Evolutionary conservation across 2,888 invertebrate species (phyloP).

Genomic region (Muscina levida): DNA sequence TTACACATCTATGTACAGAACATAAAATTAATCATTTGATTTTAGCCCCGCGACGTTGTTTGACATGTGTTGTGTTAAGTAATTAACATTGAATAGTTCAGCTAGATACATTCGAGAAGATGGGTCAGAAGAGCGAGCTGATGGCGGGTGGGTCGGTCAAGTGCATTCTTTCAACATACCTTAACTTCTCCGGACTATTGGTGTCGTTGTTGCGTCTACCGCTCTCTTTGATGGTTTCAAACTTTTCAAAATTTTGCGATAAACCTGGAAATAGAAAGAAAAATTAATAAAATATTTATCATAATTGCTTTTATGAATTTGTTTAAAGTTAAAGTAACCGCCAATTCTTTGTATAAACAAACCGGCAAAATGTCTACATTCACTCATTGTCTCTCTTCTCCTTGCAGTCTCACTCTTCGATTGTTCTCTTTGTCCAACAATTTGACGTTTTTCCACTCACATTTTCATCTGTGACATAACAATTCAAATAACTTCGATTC

Average conservation of each 20-base stretch:
- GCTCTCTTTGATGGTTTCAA: slow-evolving; percentile 87
- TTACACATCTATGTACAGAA: too few species aligned
- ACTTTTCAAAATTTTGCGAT: slow-evolving; percentile 89
- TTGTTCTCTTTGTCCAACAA: background rate
- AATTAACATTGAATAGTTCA: slow-evolving; percentile 37
- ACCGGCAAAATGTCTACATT: slow-evolving; percentile 52
- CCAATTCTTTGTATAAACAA: slow-evolving; percentile 32
- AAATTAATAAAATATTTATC: slow-evolving; percentile 48
- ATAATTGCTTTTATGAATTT: slow-evolving; percentile 38
- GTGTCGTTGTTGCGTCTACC: slow-evolving; percentile 85
- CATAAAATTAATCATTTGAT: slow-evolving; percentile 7
- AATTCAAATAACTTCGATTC: slow-evolving; percentile 61
- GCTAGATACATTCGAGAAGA: background rate
- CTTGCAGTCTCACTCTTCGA: too few species aligned
- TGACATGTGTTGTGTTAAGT: slow-evolving; percentile 42
- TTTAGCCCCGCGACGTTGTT: background rate
- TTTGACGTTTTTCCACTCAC: slow-evolving; percentile 38
- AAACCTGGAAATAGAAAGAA: slow-evolving; percentile 83
- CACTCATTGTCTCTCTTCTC: background rate
- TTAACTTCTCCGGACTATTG: slow-evolving; percentile 84
- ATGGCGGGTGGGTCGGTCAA: background rate
- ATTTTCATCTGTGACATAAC: slow-evolving; percentile 75
- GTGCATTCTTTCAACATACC: slow-evolving; percentile 80
- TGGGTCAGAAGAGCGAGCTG: background rate
- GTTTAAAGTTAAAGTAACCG: slow-evolving; percentile 6